These are phyloP conservation scores for Poecilobothrus nobilitatus DNA, from an alignment of 2,888 invertebrate species.

Conservation along the genomic window DNA sequence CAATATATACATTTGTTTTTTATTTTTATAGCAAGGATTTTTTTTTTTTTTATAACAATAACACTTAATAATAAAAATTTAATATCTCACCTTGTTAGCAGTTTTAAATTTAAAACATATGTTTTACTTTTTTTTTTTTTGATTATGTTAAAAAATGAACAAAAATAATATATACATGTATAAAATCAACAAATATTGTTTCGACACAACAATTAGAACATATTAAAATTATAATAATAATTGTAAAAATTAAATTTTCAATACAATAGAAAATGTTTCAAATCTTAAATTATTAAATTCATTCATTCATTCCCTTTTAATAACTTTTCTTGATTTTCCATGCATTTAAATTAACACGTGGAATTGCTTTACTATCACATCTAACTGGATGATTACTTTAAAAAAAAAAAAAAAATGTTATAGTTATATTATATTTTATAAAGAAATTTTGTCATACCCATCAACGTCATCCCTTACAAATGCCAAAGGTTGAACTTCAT, in stretches of 20 bases:
- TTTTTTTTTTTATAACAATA: too few species aligned
- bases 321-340: not conserved
- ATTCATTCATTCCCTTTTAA: too few species aligned
- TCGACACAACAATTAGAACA: not conserved
- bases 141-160: too few species aligned
- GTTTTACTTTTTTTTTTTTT: too few species aligned
- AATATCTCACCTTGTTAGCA: too few species aligned
- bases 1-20: too few species aligned
- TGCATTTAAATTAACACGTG: not conserved
- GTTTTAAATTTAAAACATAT: too few species aligned
- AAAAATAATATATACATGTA: not conserved
- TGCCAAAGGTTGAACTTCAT: constrained; percentile 50
- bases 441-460: constrained; percentile 45
- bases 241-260: not conserved
- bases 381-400: not conserved
- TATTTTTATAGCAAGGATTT: too few species aligned
- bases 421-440: not conserved
- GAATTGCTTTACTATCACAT: constrained; percentile 5
- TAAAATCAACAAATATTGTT: not conserved
- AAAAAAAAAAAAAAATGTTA: not conserved
- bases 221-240: not conserved
- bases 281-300: too few species aligned
- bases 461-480: constrained; percentile 52
- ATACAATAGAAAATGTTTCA: not conserved
- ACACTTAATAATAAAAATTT: too few species aligned